Evolutionary conservation across 2,113 vertebrate genomes (phyloP).

Genomic region (Manacus vitellinus): DNA sequence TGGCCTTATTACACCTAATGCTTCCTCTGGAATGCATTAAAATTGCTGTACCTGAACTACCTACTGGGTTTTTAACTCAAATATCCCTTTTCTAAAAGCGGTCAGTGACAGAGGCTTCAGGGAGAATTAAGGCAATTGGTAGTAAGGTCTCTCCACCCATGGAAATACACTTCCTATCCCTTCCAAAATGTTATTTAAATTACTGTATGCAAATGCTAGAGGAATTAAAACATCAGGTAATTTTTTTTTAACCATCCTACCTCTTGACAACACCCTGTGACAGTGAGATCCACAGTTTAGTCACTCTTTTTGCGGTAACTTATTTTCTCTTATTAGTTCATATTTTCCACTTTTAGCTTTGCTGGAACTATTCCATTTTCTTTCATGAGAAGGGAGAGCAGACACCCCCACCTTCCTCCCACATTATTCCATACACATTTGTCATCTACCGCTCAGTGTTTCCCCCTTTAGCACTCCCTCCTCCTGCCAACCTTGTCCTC

Average conservation of each 20-base stretch:
- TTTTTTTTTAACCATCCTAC: background rate
- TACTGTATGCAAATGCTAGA: background rate
- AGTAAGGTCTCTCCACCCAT: background rate
- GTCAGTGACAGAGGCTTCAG: background rate
- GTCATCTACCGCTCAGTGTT: background rate
- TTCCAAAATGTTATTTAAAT: background rate
- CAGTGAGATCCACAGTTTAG: slow-evolving; percentile 16
- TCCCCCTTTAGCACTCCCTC: background rate
- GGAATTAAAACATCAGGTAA: background rate
- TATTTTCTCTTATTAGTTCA: slow-evolving; percentile 31
- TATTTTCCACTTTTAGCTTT: background rate
- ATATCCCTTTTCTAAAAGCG: background rate
- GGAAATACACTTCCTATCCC: background rate
- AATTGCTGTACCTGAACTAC: background rate
- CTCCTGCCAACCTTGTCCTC: background rate
- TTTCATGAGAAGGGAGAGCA: background rate
- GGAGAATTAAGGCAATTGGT: background rate
- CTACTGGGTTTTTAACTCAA: background rate
- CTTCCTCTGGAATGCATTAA: background rate
- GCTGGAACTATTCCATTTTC: background rate
- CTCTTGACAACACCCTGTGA: slow-evolving; percentile 26
- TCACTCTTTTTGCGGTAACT: background rate
- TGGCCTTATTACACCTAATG: background rate
- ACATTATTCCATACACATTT: background rate
- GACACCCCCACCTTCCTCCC: background rate